Evolutionary conservation across 30 jellyfish, hydroid and myxozoan species (phyloP).

Genomic region (Pelagia noctiluca): DNA sequence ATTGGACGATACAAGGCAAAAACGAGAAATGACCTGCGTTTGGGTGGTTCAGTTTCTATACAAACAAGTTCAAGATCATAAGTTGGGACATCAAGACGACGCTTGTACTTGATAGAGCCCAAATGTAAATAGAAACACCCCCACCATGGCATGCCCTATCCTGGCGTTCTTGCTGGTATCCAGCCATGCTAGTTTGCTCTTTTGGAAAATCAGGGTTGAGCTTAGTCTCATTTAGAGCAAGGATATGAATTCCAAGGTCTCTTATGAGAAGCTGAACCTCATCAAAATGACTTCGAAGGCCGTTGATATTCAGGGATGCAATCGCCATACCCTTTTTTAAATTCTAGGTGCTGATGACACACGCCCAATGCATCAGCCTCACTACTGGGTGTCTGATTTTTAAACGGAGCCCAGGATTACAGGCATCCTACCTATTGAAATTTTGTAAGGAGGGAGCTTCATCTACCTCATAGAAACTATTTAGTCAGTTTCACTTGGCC

Average conservation of each 20-base stretch:
- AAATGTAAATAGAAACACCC: constrained; percentile 11
- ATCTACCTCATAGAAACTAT: no score
- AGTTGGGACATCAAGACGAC: neutral
- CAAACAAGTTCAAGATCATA: neutral
- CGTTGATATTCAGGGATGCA: constrained; percentile 3
- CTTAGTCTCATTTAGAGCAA: no score
- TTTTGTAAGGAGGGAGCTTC: no score
- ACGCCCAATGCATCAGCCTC: neutral
- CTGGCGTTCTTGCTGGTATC: neutral
- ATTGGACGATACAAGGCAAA: no score
- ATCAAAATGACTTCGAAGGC: constrained; percentile 2
- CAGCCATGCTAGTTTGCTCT: constrained; percentile 4
- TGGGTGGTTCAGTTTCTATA: neutral
- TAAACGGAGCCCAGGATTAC: constrained; percentile 16
- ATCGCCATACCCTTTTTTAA: neutral
- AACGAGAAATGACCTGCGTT: neutral
- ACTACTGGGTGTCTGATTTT: no score
- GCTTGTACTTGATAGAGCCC: constrained; percentile 1
- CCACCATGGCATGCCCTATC: constrained; percentile 6
- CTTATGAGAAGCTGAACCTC: constrained; percentile 6
- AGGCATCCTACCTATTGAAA: neutral
- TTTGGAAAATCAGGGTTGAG: no score
- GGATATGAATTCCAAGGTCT: no score
- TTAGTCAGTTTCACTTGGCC: no score
- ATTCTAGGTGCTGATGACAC: neutral